Evolutionary conservation across 1,140 invertebrate species (phyloP).

Genomic region (Hetaerina americana): DNA sequence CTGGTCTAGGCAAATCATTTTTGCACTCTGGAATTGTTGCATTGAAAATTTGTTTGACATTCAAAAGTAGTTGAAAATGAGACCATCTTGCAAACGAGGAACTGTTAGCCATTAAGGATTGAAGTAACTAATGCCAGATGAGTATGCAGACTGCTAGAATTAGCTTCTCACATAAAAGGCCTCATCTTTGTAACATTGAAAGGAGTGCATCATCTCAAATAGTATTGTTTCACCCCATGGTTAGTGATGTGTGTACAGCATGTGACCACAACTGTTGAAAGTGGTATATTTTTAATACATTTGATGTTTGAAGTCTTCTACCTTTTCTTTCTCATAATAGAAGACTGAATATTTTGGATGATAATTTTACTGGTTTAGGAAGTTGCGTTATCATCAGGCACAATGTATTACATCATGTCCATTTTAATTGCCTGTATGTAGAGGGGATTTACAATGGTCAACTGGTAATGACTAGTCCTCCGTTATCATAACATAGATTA

Average conservation of each 20-base stretch:
- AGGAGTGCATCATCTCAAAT: neutral
- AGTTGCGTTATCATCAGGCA: neutral
- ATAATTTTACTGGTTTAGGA: neutral
- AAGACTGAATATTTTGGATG: neutral
- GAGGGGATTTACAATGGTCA: neutral
- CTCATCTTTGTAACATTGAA: no score
- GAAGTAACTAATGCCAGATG: no score
- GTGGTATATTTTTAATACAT: conserved; percentile 1
- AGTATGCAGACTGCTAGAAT: neutral
- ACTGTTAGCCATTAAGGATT: no score
- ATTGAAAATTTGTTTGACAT: no score
- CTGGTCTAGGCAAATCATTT: no score
- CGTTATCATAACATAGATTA: no score
- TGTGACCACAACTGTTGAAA: neutral
- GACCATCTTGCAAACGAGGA: no score
- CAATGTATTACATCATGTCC: neutral
- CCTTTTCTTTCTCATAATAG: neutral
- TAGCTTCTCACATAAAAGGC: neutral
- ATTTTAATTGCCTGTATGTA: neutral
- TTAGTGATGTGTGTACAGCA: neutral
- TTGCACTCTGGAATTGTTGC: no score
- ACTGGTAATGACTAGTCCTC: neutral
- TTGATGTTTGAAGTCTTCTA: neutral
- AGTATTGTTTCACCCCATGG: neutral
- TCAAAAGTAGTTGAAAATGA: no score